These are phyloP conservation scores for Limnodromus scolopaceus DNA, from an alignment of 2,797 vertebrate genomes.

Conservation along the genomic window DNA sequence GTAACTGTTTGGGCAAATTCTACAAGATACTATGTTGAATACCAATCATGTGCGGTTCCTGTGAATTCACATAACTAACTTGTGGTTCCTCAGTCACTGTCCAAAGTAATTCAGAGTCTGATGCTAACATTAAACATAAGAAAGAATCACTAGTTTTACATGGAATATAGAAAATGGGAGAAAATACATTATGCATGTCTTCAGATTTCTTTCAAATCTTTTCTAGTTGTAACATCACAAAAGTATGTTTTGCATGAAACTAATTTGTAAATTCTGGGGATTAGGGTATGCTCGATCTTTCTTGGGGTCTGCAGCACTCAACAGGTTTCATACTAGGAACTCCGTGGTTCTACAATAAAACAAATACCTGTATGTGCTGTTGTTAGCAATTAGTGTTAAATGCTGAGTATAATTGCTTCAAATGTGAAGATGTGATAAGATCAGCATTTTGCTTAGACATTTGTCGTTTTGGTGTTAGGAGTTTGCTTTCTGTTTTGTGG, in stretches of 20 bases:
- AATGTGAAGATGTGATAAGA: neutral
- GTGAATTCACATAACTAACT: neutral
- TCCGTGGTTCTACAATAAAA: neutral
- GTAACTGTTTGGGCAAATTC: neutral
- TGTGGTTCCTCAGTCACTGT: neutral
- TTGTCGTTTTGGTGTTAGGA: neutral
- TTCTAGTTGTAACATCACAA: neutral
- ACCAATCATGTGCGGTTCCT: neutral
- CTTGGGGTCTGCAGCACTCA: rapidly evolving
- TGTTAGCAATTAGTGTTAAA: neutral
- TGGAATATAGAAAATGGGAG: neutral
- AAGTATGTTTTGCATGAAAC: neutral
- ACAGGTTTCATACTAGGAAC: neutral
- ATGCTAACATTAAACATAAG: neutral
- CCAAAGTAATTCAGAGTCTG: neutral
- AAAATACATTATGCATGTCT: neutral
- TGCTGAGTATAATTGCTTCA: neutral
- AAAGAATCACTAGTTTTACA: neutral
- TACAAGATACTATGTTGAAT: neutral
- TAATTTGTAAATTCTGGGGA: neutral
- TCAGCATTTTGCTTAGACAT: neutral
- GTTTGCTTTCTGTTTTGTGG: neutral
- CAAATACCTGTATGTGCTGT: neutral
- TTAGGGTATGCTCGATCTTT: neutral
- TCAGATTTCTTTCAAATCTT: neutral